Evolutionary conservation across 2,113 vertebrate species (phyloP), one percentile per base, ranked within the genome.

Genomic region (Cyanocitta stelleri): DNA sequence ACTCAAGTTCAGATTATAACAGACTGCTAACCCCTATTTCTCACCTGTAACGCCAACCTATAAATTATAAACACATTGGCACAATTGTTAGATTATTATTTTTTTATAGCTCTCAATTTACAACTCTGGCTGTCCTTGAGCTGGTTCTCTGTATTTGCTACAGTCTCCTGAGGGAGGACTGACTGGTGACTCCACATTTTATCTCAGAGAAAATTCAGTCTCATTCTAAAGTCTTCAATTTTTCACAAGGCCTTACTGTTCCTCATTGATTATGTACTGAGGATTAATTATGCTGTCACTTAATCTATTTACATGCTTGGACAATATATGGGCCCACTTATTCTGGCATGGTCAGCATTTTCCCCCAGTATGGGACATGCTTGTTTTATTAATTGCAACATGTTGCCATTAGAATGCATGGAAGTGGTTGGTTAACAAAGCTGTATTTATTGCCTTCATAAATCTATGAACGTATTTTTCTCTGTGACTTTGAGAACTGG

Each of bases 201-300:
- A 87, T 69, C 93, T 95, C 63, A 48, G 66, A 91, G 94, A 97
- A 97, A 97, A 97, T 93, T 95, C 85, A 80, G 73, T 74, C 59
- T 96, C 77, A 35, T 95, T 97, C 87, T 33, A 7, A 68, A 89
- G 44, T 89, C 94, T 96, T 95, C 93, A 80, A 24, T 97, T 97
- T 96, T 97, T 96, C 92, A 94, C 61, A 95, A 93, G 94, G 74
- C 85, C 63, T 90, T 94, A 92, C 87, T 95, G 62, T 97, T 97
- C 64, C 76, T 97, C 94, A 97, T 95, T 97, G 96, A 97, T 96
- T 97, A 96, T 89, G 68, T 97, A 96, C n/a, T n/a, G 46, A 97
- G 95, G 86, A 98, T 98, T 98, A 98, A 98, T 98, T 97, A 96
- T 95, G 55, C 92, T 98, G 97, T 97, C 97, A 94, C 55, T 76